These are phyloP conservation scores for Grammomys dolichurus DNA, from an alignment of 2,113 vertebrate species.

Conservation along the genomic window DNA sequence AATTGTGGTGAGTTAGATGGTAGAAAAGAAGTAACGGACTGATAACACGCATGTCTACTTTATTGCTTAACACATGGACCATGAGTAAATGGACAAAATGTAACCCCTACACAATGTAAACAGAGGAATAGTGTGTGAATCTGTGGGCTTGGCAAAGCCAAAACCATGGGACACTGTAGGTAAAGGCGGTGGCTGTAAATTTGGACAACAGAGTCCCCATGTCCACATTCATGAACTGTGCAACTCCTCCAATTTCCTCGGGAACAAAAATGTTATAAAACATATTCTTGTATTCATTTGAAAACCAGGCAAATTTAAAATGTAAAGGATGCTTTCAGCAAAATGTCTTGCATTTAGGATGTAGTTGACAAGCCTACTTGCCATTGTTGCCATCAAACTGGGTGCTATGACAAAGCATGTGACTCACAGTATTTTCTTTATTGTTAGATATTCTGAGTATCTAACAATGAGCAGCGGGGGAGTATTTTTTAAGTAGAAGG, in stretches of 20 bases:
- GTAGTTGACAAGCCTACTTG: neutral
- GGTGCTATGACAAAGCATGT: neutral
- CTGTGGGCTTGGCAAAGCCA: neutral
- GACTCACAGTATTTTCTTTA: neutral
- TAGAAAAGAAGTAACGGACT: neutral
- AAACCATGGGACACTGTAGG: fast-evolving
- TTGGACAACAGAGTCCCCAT: neutral
- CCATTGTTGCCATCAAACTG: neutral
- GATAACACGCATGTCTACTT: neutral
- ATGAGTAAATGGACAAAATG: neutral
- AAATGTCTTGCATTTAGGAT: neutral
- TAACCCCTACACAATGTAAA: neutral
- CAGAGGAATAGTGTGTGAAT: neutral
- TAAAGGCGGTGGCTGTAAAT: neutral
- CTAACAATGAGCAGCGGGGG: neutral
- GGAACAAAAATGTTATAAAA: neutral
- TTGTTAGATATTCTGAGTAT: neutral
- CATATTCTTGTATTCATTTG: neutral
- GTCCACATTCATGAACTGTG: neutral
- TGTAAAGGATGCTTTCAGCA: neutral
- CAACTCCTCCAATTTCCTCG: neutral
- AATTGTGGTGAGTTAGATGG: neutral
- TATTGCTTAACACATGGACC: neutral
- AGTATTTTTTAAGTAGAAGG: slow-evolving; percentile 50
- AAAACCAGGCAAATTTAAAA: neutral